Conservation (phyloP, 2,888 invertebrate species). For the Trissolcus brochymenae region DNA sequence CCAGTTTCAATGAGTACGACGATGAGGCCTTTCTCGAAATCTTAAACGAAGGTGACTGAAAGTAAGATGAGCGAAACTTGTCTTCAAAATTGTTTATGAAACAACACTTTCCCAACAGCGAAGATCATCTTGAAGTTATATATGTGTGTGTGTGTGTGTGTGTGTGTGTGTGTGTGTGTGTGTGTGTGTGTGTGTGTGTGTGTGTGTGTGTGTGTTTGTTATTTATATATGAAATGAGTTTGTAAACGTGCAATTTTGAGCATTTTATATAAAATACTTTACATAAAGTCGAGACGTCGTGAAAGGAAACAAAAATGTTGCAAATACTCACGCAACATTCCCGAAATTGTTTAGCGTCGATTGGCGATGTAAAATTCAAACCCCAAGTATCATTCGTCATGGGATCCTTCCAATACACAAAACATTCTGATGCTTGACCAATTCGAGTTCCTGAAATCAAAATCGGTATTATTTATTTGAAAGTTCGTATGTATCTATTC, state of each 20-base stretch:
- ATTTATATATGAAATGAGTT: too few relatives aligned
- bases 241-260: too few relatives aligned
- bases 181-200: too few relatives aligned
- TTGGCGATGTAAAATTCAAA: conserved; percentile 97
- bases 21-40: conserved; percentile 98
- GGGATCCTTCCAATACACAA: conserved; percentile 99
- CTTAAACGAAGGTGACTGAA: conserved; percentile 97
- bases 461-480: conserved; percentile 2
- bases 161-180: too few relatives aligned
- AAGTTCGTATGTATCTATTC: too few relatives aligned
- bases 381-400: conserved; percentile 99
- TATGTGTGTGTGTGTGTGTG: too few relatives aligned
- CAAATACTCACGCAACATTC: conserved; percentile 94
- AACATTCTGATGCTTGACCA: conserved; percentile 98
- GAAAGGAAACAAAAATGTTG: too few relatives aligned
- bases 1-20: conserved; percentile 96
- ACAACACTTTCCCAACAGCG: conserved; percentile 8
- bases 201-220: too few relatives aligned
- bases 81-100: conserved; percentile 18
- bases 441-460: conserved; percentile 89
- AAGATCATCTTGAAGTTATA: neutral
- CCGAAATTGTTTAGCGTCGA: conserved; percentile 97
- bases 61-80: conserved; percentile 40
- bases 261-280: neutral
- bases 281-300: neutral